A percentile compares a stretch with the other conserved stretches of the same genome.
Conservation (phyloP, 2,797 vertebrate genomes). For the Sebastiscus tertius region DNA sequence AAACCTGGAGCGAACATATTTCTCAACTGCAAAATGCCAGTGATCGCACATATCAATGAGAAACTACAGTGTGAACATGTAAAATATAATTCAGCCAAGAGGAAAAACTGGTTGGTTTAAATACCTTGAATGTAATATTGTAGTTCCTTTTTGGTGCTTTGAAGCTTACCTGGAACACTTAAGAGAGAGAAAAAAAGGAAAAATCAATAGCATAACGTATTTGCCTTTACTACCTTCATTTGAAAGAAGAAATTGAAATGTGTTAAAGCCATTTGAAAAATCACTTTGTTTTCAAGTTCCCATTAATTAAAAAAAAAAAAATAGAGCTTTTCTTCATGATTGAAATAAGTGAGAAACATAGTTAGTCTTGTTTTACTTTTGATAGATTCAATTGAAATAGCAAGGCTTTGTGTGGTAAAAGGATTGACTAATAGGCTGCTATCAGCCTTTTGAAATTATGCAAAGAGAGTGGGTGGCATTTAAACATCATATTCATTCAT, state of each 20-base stretch:
- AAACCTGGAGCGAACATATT: slow-evolving; percentile 10
- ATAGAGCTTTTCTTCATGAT: slow-evolving; percentile 21
- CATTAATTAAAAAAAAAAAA: not conserved
- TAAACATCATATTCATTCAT: slow-evolving; percentile 9
- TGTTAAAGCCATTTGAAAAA: slow-evolving; percentile 64
- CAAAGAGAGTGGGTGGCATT: slow-evolving; percentile 47
- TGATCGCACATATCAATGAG: slow-evolving; percentile 72
- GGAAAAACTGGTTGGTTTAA: slow-evolving; percentile 57
- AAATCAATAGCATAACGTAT: slow-evolving; percentile 59
- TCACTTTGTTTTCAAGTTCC: slow-evolving; percentile 50
- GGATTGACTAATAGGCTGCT: slow-evolving; percentile 4
- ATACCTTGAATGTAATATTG: slow-evolving; percentile 80
- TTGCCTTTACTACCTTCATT: slow-evolving; percentile 71
- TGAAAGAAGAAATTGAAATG: slow-evolving; percentile 50
- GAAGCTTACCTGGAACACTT: slow-evolving; percentile 59
- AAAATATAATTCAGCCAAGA: slow-evolving; percentile 71
- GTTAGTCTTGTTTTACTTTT: slow-evolving; percentile 34
- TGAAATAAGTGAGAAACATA: slow-evolving; percentile 31
- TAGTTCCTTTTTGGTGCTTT: slow-evolving; percentile 75
- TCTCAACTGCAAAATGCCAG: slow-evolving; percentile 66
- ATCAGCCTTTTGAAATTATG: slow-evolving; percentile 49
- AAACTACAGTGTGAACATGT: slow-evolving; percentile 69
- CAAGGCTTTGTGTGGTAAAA: slow-evolving; percentile 33
- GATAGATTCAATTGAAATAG: slow-evolving; percentile 19
- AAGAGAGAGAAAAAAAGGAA: slow-evolving; percentile 35